Evolutionary conservation across 2,888 invertebrate species (phyloP).

Genomic region (Drosophila suboccidentalis): DNA sequence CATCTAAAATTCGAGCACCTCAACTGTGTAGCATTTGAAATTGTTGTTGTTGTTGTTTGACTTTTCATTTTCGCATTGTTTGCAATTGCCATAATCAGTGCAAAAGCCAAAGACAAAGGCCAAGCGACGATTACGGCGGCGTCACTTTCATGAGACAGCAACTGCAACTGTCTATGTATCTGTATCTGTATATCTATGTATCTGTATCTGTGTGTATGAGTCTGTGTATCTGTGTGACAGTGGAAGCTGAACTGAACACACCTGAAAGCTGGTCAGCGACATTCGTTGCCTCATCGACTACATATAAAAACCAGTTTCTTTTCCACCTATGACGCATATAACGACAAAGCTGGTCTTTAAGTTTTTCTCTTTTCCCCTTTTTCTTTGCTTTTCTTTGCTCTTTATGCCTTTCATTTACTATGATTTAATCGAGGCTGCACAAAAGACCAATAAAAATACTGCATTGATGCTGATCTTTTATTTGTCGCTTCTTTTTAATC

Average conservation of each 20-base stretch:
- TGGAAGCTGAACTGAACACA: slow-evolving; percentile 44
- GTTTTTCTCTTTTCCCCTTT: slow-evolving; percentile 11
- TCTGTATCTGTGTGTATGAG: background rate
- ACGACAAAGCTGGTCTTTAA: slow-evolving; percentile 4
- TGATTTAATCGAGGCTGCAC: slow-evolving; percentile 43
- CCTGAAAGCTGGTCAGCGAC: slow-evolving; percentile 76
- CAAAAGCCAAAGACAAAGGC: slow-evolving; percentile 76
- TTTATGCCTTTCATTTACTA: slow-evolving; percentile 20
- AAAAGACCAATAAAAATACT: slow-evolving; percentile 11
- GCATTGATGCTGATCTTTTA: slow-evolving; percentile 9
- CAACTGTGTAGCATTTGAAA: background rate
- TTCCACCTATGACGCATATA: slow-evolving; percentile 73
- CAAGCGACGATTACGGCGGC: slow-evolving; percentile 71
- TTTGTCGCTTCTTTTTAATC: slow-evolving; percentile 12
- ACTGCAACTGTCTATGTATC: slow-evolving; percentile 16
- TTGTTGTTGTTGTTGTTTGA: slow-evolving; percentile 33
- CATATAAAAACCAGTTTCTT: slow-evolving; percentile 57
- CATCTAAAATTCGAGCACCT: background rate
- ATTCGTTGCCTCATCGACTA: slow-evolving; percentile 76
- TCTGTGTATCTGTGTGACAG: slow-evolving; percentile 16
- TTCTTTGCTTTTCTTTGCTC: slow-evolving; percentile 7
- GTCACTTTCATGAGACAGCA: slow-evolving; percentile 61
- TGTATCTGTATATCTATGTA: background rate
- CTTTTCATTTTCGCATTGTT: slow-evolving; percentile 72
- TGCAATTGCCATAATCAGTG: slow-evolving; percentile 82